Evolutionary conservation across 2,797 vertebrate species (phyloP).

Genomic region (Artibeus jamaicensis): DNA sequence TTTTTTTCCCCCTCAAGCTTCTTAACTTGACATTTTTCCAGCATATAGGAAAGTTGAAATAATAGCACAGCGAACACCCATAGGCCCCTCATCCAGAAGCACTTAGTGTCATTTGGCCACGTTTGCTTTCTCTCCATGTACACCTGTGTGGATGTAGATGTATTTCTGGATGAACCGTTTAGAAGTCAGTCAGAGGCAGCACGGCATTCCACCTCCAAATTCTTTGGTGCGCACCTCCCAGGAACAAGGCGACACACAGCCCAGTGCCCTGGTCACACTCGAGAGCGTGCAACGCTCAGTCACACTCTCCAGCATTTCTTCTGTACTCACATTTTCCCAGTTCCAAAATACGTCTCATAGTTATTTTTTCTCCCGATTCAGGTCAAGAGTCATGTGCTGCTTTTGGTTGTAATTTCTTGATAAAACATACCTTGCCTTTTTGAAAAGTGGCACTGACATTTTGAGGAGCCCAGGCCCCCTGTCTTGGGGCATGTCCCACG

Average conservation of each 20-base stretch:
- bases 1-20: neutral
- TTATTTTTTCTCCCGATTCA: neutral
- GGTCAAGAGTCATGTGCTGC: neutral
- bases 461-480: neutral
- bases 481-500: accelerated
- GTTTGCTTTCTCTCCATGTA: neutral
- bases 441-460: neutral
- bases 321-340: neutral
- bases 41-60: neutral
- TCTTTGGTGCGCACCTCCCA: neutral
- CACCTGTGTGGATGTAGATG: neutral
- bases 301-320: neutral
- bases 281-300: accelerated
- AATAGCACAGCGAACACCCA: neutral
- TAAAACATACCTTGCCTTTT: neutral
- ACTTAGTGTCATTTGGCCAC: neutral
- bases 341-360: neutral
- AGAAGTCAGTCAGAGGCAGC: neutral
- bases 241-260: neutral
- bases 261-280: too few species aligned
- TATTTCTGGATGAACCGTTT: neutral
- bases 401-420: neutral
- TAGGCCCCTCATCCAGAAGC: neutral
- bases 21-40: neutral
- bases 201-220: neutral